Conservation (phyloP, 2,797 vertebrate genomes). For the Rhinella marina region DNA sequence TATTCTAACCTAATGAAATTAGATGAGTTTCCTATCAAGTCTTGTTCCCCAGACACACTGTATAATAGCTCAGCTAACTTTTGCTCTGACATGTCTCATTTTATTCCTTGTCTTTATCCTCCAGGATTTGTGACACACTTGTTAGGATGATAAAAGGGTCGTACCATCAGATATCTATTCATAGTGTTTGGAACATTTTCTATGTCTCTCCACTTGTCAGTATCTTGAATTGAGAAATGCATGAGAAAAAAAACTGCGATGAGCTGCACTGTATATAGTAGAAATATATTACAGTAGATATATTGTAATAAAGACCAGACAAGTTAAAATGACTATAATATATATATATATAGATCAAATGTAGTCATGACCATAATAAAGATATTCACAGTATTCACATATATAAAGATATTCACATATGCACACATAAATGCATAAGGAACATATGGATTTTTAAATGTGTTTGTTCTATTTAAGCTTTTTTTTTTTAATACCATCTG, state of each 20-base stretch:
- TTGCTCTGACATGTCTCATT: slow-evolving; percentile 40
- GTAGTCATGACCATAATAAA: too few relatives aligned
- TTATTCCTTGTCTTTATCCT: slow-evolving; percentile 42
- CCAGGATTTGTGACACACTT: slow-evolving; percentile 41
- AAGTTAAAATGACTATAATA: neutral
- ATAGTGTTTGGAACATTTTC: slow-evolving; percentile 16
- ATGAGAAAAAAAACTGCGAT: neutral
- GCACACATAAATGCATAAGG: too few relatives aligned
- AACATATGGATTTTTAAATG: too few relatives aligned
- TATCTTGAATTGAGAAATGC: neutral
- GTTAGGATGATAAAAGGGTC: slow-evolving; percentile 48
- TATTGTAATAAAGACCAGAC: neutral
- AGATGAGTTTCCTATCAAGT: slow-evolving; percentile 20
- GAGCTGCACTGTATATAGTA: neutral
- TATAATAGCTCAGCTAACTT: slow-evolving; percentile 45
- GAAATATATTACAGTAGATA: neutral
- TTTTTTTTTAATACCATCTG: too few relatives aligned
- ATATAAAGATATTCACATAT: too few relatives aligned
- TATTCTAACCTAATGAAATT: slow-evolving; percentile 29
- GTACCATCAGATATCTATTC: neutral
- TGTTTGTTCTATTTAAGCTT: too few relatives aligned
- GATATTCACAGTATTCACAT: too few relatives aligned
- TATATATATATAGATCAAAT: too few relatives aligned
- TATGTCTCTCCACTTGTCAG: slow-evolving; percentile 4
- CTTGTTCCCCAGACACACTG: slow-evolving; percentile 25